Evolutionary conservation across 1,140 invertebrate genomes (phyloP).

Genomic region (Thalassaphorura encarpata): DNA sequence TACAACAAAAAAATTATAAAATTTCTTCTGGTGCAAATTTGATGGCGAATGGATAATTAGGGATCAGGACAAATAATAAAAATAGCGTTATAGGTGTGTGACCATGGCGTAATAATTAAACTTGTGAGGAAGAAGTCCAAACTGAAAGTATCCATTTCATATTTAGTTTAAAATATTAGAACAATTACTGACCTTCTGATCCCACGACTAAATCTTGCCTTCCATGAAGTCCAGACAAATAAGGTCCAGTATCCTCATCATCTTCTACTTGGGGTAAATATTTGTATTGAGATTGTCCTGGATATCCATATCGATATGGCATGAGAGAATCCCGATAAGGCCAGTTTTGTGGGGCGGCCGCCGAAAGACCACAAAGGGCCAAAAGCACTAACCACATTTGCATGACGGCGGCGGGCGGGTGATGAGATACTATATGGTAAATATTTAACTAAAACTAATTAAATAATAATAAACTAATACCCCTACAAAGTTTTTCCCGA

Average conservation of each 20-base stretch:
- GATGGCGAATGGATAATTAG: too few species aligned
- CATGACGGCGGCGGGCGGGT: neutral
- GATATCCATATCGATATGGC: conserved; percentile 30
- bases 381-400: conserved; percentile 13
- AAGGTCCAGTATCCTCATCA: conserved; percentile 20
- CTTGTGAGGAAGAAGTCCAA: too few species aligned
- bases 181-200: conserved; percentile 6
- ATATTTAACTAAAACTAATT: too few species aligned
- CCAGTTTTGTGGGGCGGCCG: conserved; percentile 16
- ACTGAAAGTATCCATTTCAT: too few species aligned
- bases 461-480: neutral
- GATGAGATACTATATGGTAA: too few species aligned
- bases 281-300: conserved; percentile 22
- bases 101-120: too few species aligned
- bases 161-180: too few species aligned
- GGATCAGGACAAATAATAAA: neutral
- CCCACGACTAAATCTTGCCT: conserved; percentile 17
- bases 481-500: neutral
- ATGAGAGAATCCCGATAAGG: conserved; percentile 22
- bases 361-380: conserved; percentile 8
- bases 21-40: too few species aligned
- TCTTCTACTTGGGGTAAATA: conserved; percentile 26
- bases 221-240: neutral
- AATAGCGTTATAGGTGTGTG: too few species aligned
- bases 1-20: too few species aligned